A percentile compares a stretch with the other conserved stretches of the same genome.
Evolutionary conservation across 1,140 invertebrate species (phyloP).

Genomic region (Orchestia grillus): DNA sequence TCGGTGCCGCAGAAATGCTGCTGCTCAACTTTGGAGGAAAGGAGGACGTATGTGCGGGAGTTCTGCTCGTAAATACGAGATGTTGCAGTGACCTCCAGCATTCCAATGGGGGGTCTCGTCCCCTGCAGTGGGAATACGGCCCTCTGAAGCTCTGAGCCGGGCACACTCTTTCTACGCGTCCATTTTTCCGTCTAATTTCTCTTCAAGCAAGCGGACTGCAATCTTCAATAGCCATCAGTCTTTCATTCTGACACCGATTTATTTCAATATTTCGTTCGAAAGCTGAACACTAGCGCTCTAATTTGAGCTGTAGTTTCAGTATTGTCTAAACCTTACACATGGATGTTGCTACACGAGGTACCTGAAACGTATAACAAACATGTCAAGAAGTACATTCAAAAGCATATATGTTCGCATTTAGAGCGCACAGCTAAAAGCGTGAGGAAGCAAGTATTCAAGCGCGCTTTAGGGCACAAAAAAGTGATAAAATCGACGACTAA

Average conservation of each 20-base stretch:
- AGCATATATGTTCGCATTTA: background rate
- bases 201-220: background rate
- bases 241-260: background rate
- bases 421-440: no score
- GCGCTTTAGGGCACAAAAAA: no score
- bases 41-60: background rate
- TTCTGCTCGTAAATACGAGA: constrained; percentile 46
- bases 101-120: constrained; percentile 14
- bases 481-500: no score
- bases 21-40: constrained; percentile 26
- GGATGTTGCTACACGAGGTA: background rate
- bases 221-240: background rate
- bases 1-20: constrained; percentile 12
- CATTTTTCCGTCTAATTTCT: background rate
- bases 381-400: background rate
- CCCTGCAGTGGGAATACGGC: background rate
- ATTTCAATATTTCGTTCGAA: background rate
- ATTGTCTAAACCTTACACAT: background rate
- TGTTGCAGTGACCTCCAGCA: constrained; percentile 23
- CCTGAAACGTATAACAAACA: background rate
- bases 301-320: background rate
- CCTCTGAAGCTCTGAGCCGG: background rate
- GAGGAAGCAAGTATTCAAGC: no score
- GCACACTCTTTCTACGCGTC: background rate
- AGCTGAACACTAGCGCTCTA: background rate